phyloP scores from a whole-genome alignment of 2,888 invertebrate species.

The Cheilosia grossa region DNA sequence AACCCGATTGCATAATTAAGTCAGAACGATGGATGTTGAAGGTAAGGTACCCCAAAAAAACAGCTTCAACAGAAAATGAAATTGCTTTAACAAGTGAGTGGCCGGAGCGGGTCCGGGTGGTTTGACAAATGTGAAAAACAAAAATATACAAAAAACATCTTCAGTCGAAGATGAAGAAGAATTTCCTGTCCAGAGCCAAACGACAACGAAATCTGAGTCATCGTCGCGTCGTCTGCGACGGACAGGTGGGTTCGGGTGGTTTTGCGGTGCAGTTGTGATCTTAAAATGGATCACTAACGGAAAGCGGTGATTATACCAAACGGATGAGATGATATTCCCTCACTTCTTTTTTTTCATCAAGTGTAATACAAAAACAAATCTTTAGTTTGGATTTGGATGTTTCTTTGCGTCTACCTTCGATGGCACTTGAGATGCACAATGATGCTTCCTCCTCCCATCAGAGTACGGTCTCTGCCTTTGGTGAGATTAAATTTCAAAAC shows the following conservation, averaged over 20 bases:
- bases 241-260: slow-evolving; percentile 50
- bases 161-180: slow-evolving; percentile 21
- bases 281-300: slow-evolving; percentile 45
- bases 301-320: slow-evolving; percentile 50
- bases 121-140: slow-evolving; percentile 1
- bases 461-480: neutral
- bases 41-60: neutral
- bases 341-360: neutral
- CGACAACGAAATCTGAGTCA: slow-evolving; percentile 55
- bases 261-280: slow-evolving; percentile 38
- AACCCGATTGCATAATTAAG: slow-evolving; percentile 54
- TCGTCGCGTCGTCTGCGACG: slow-evolving; percentile 14
- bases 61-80: slow-evolving; percentile 17
- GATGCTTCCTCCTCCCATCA: slow-evolving; percentile 9
- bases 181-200: slow-evolving; percentile 37
- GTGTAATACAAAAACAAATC: neutral
- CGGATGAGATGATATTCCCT: slow-evolving; percentile 22
- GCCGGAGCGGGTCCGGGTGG: neutral
- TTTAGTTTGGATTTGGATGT: slow-evolving; percentile 7
- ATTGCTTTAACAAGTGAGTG: slow-evolving; percentile 4
- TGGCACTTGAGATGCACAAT: slow-evolving; percentile 60
- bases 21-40: neutral
- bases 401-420: slow-evolving; percentile 40
- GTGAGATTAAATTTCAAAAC: slow-evolving; percentile 60
- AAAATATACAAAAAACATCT: neutral